Conservation (phyloP, 2,888 invertebrate species). For the Sericinus montela region DNA sequence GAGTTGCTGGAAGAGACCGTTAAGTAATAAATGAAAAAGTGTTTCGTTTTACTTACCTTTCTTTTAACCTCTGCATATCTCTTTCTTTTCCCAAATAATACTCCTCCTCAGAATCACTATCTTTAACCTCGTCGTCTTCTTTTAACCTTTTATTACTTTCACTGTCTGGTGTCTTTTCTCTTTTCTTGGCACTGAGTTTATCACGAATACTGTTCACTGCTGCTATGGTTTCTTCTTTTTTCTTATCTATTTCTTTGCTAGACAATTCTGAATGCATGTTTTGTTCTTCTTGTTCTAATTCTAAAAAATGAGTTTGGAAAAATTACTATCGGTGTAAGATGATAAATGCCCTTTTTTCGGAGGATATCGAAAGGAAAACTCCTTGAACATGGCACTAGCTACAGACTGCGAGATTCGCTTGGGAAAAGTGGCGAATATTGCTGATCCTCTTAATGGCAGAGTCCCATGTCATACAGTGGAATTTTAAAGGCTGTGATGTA, state of each 20-base stretch:
- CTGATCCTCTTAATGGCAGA: too few species aligned
- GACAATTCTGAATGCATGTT: conserved; percentile 37
- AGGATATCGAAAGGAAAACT: too few species aligned
- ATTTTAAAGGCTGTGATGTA: too few species aligned
- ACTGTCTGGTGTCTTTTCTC: conserved; percentile 53
- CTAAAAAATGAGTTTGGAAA: conserved; percentile 34
- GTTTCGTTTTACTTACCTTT: conserved; percentile 62
- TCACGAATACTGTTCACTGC: conserved; percentile 60
- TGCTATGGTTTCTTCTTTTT: conserved; percentile 46
- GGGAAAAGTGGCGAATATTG: too few species aligned
- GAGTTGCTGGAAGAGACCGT: too few species aligned
- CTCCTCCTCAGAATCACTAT: conserved; percentile 72
- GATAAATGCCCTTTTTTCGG: too few species aligned
- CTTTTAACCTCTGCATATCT: conserved; percentile 76
- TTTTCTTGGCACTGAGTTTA: conserved; percentile 44
- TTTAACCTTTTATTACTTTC: conserved; percentile 43
- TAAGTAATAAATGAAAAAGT: too few species aligned
- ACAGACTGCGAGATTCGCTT: too few species aligned
- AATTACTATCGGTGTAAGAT: too few species aligned
- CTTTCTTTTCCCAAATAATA: conserved; percentile 83
- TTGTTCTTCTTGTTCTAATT: conserved; percentile 61
- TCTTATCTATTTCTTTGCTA: conserved; percentile 37
- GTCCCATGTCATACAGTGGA: too few species aligned
- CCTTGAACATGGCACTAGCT: too few species aligned
- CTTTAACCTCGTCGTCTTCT: conserved; percentile 31